Conservation (phyloP, 2,888 invertebrate species). For the Sceliomorpha sp. region DNA sequence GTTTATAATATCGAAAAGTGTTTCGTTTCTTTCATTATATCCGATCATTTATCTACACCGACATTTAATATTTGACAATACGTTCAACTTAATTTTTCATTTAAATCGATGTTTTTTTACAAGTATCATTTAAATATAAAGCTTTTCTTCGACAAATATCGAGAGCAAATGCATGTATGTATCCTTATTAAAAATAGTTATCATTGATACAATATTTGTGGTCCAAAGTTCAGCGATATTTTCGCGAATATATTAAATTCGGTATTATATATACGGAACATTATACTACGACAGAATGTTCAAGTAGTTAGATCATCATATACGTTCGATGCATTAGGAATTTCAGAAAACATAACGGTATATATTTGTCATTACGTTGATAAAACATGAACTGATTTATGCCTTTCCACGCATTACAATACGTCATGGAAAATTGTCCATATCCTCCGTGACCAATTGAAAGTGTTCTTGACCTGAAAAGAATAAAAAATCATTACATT, state of each 20-base stretch:
- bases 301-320: slow-evolving; percentile 47
- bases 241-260: slow-evolving; percentile 27
- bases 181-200: slow-evolving; percentile 50
- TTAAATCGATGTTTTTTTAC: slow-evolving; percentile 46
- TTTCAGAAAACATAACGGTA: slow-evolving; percentile 27
- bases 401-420: slow-evolving; percentile 63
- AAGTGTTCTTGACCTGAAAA: slow-evolving; percentile 86
- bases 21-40: slow-evolving; percentile 40
- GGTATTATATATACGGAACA: slow-evolving; percentile 36
- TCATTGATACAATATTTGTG: slow-evolving; percentile 27
- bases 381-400: slow-evolving; percentile 52
- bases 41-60: slow-evolving; percentile 32
- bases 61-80: slow-evolving; percentile 34
- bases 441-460: slow-evolving; percentile 83
- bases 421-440: slow-evolving; percentile 83
- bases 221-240: slow-evolving; percentile 31
- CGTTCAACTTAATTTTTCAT: slow-evolving; percentile 28
- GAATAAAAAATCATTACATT: too few relatives aligned
- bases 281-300: slow-evolving; percentile 34
- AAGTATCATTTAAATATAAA: slow-evolving; percentile 45
- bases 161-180: slow-evolving; percentile 36
- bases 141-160: slow-evolving; percentile 20
- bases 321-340: slow-evolving; percentile 47
- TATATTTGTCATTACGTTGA: slow-evolving; percentile 27
- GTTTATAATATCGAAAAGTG: slow-evolving; percentile 27